Base-by-base conservation (phyloP, 2,113 vertebrate species). In the Poicephalus meyeri region DNA sequence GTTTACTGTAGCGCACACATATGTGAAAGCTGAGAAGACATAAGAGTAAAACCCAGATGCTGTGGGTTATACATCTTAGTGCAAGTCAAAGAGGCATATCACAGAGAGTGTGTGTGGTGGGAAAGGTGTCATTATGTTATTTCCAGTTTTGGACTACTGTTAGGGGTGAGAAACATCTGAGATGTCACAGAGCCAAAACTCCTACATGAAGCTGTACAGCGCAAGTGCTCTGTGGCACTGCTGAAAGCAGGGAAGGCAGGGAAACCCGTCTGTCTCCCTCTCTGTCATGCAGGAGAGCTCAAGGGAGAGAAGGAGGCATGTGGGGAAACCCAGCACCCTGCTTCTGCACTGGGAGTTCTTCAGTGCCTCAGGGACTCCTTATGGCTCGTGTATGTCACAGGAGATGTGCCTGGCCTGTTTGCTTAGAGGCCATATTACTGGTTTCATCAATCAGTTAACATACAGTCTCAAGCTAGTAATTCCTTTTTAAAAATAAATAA, bases 1-100 rank as follows among this genome's bases (percentile, higher is more conserved):
- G 31, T 87, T 96, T 89, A 47, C 29, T 76, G 14, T 71, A 74
- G 78, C 16, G 69, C 53, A 56, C 24, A 0, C n/a, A 6, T 74
- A 52, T 81, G 78, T 91, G 71, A 89, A 92, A 91, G 56, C 55
- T 89, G 83, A 84, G 60, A 64, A 81, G 23, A 29, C 7, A 3
- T 65, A 46, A 55, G n/a, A 83, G 41, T 47, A 83, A 95, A 86
- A 50, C 23, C 44, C 84, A 87, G 24, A 76, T 69, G 56, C 63
- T 70, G n/a, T 37, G 41, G 24, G 26, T 55, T 84, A 17, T 39
- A 12, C 58, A 60, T 74, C 25, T 71, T 41, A 52, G 44, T 31
- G 16, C 16, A 53, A 79, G 70, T 81, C 55, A 84, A 26, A 80
- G 56, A 79, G 47, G 13, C 35, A 5, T 69, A 37, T 68, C 77